Conservation (phyloP, 1,140 invertebrate species). For the Potamilus streckersoni region DNA sequence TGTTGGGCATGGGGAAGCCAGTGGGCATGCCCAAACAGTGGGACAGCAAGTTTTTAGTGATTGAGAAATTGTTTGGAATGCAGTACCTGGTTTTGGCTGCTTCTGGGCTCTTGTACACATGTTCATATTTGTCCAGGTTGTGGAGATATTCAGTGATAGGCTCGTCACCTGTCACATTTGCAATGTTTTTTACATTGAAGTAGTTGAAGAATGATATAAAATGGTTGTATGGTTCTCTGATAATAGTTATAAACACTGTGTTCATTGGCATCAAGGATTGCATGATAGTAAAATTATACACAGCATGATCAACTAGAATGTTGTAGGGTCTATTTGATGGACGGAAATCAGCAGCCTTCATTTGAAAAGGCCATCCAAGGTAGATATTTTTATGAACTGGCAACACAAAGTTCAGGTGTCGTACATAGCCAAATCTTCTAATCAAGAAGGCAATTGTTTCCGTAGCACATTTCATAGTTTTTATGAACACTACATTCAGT, state of each 20-base stretch:
- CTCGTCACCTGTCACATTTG: slow-evolving; percentile 31
- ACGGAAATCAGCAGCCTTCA: slow-evolving; percentile 35
- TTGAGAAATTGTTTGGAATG: slow-evolving; percentile 53
- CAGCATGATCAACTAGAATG: slow-evolving; percentile 54
- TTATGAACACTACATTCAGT: slow-evolving; percentile 51
- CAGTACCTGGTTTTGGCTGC: slow-evolving; percentile 38
- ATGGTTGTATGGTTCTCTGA: slow-evolving; percentile 54
- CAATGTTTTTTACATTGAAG: slow-evolving; percentile 44
- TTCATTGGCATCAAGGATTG: slow-evolving; percentile 43
- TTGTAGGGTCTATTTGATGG: slow-evolving; percentile 47
- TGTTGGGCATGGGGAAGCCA: slow-evolving; percentile 43
- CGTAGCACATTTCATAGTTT: slow-evolving; percentile 50
- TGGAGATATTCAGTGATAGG: slow-evolving; percentile 45
- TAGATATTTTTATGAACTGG: slow-evolving; percentile 40
- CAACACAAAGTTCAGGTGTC: slow-evolving; percentile 42
- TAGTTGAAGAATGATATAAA: slow-evolving; percentile 57
- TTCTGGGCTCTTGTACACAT: slow-evolving; percentile 37
- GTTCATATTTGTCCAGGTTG: slow-evolving; percentile 51
- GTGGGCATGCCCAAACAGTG: slow-evolving; percentile 53
- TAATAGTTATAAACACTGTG: slow-evolving; percentile 51
- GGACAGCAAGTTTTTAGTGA: slow-evolving; percentile 53
- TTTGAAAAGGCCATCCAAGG: slow-evolving; percentile 53
- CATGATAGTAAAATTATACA: slow-evolving; percentile 56
- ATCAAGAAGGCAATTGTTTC: slow-evolving; percentile 41
- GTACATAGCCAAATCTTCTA: slow-evolving; percentile 39